These are phyloP conservation scores for Zaprionus africanus DNA, from an alignment of 1,140 invertebrate species.

Conservation along the genomic window DNA sequence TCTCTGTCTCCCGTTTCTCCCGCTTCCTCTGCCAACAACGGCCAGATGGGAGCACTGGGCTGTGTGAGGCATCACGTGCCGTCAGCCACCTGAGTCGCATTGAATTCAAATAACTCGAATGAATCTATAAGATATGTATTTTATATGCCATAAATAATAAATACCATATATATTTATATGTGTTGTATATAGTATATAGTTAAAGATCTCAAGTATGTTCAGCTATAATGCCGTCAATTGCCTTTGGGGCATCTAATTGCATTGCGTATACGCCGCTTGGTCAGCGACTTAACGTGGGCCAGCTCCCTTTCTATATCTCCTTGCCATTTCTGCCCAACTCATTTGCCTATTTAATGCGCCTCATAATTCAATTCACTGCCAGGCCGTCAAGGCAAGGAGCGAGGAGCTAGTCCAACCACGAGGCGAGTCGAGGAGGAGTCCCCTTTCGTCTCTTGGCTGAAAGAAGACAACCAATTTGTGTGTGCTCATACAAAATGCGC, in stretches of 20 bases:
- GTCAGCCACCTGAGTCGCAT: not conserved
- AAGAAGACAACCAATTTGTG: not conserved
- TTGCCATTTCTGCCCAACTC: conserved; percentile 12
- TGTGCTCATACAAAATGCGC: conserved; percentile 1
- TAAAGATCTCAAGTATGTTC: too few relatives aligned
- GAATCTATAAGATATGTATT: not conserved
- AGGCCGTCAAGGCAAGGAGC: not conserved
- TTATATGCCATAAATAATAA: not conserved
- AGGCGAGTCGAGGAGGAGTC: not conserved
- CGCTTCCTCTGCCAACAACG: not conserved
- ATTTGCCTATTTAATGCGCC: conserved; percentile 51
- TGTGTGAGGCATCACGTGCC: not conserved
- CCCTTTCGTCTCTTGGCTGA: not conserved
- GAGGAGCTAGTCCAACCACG: too few relatives aligned
- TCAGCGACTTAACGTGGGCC: not conserved
- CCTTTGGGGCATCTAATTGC: conserved; percentile 18
- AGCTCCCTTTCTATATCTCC: not conserved
- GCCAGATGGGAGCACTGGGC: conserved; percentile 6
- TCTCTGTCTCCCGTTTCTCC: not conserved
- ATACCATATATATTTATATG: not conserved
- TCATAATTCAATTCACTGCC: conserved; percentile 42
- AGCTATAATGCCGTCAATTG: not conserved
- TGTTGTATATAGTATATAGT: not conserved
- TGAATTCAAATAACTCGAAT: not conserved
- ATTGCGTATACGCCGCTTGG: conserved; percentile 23